Base-by-base conservation (phyloP, 37 sponge, comb jelly and placozoan genomes). In the Halichondria panicea region DNA sequence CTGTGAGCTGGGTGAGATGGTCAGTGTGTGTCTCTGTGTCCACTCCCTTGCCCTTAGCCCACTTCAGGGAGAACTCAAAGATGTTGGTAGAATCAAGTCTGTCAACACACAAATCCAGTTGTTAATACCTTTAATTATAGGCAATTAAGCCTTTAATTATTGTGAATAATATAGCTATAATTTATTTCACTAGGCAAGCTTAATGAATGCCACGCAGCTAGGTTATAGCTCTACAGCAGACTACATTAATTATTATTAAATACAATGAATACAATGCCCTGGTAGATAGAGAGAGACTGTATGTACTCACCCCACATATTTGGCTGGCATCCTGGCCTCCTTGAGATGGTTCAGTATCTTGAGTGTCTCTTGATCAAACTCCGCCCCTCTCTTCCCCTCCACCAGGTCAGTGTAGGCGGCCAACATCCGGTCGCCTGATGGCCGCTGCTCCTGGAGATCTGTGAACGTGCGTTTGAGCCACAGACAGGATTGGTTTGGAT, bases 401-500 rank as follows among this genome's bases (percentile, higher is more conserved):
- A 45, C 37, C 46, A 92, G 38, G 55, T 92, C 89, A 66, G 61
- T 22, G 37, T 65, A 88, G 6, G 15, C 11, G 15, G 22, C 0
- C 43, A 84, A 85, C 9, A 77, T 54, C 24, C 81, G 43, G 38
- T 92, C 89, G 35, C 19, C 58, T 3, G 32, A 45, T 15, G 65
- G 61, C 44, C 72, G 34, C 67, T 86, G 87, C 55, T 78, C 84
- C 34, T 72, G 66, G 2, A 92, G 65, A 74, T 88, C 78, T 33
- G 77, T 54, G 63, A 92, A 84, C n/a, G 55, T 57, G 39, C 93
- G 22, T 76, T 88, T 92, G 63, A 88, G 48, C 93, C 93, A 92
- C 54, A 79, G 69, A 75, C 93, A 92, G 36, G 31, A 37, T 32
- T 84, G 32, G 58, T 84, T 84, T 0, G 85, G 89, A n/a, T 92